Evolutionary conservation across 1,140 invertebrate species (phyloP).

Genomic region (Papilio dardanus): DNA sequence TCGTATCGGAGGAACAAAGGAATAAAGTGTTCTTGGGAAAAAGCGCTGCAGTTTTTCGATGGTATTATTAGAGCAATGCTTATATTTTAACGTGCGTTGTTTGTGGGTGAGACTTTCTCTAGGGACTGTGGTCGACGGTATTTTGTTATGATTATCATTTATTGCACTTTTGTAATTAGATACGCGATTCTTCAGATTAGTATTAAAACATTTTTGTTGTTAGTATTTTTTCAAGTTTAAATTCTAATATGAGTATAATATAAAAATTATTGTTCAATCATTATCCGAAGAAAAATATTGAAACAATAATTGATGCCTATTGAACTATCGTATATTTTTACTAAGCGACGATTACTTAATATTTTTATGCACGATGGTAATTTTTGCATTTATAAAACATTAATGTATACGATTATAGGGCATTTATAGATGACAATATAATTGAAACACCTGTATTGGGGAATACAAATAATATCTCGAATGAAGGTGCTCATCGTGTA

Average conservation of each 20-base stretch:
- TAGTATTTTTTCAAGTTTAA: too few species aligned
- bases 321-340: too few species aligned
- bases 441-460: constrained; percentile 1
- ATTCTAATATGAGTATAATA: too few species aligned
- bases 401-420: too few species aligned
- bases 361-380: too few species aligned
- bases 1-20: constrained; percentile 58
- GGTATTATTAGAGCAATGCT: constrained; percentile 49
- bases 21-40: constrained; percentile 56
- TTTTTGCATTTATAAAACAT: neutral
- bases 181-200: neutral
- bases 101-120: constrained; percentile 28
- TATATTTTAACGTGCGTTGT: constrained; percentile 38
- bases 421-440: neutral
- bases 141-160: neutral
- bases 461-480: constrained; percentile 14
- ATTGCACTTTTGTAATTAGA: too few species aligned
- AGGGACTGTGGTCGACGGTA: constrained; percentile 10
- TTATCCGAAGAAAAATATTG: too few species aligned
- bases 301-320: too few species aligned
- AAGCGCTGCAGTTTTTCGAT: constrained; percentile 51
- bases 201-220: neutral
- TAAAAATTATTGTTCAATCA: too few species aligned
- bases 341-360: too few species aligned
- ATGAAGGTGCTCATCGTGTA: constrained; percentile 42